Evolutionary conservation across 2,888 invertebrate species (phyloP).

Genomic region (Amiota mariae): DNA sequence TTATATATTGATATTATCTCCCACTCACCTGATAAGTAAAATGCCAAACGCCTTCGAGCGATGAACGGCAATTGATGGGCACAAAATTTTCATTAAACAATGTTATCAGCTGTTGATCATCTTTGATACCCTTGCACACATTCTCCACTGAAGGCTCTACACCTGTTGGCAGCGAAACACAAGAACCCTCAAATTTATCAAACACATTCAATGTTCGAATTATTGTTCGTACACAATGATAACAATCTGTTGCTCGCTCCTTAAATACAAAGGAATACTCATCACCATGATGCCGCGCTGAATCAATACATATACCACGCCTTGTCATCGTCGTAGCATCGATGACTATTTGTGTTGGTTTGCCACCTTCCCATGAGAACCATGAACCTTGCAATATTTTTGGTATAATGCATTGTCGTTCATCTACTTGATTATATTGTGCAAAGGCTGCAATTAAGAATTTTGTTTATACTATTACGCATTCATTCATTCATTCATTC

Average conservation of each 20-base stretch:
- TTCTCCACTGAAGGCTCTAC: slow-evolving; percentile 83
- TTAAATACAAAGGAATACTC: slow-evolving; percentile 91
- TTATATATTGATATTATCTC: too few relatives aligned
- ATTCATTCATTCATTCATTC: slow-evolving; percentile 24
- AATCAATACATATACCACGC: slow-evolving; percentile 82
- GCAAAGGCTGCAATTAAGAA: slow-evolving; percentile 43
- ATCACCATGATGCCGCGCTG: slow-evolving; percentile 81
- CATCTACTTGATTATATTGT: slow-evolving; percentile 57
- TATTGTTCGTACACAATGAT: slow-evolving; percentile 87
- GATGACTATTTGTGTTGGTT: slow-evolving; percentile 86
- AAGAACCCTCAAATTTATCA: slow-evolving; percentile 90
- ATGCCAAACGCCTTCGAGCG: slow-evolving; percentile 96
- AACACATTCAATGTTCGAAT: slow-evolving; percentile 91
- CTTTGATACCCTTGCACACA: slow-evolving; percentile 83
- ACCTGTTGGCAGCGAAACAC: slow-evolving; percentile 80
- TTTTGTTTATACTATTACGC: neutral
- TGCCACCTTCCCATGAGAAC: slow-evolving; percentile 92
- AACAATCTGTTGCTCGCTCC: slow-evolving; percentile 78
- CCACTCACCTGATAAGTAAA: slow-evolving; percentile 87
- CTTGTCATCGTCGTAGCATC: slow-evolving; percentile 86
- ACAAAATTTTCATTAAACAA: slow-evolving; percentile 92
- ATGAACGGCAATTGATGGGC: slow-evolving; percentile 92
- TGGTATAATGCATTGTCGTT: slow-evolving; percentile 81
- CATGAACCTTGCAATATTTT: slow-evolving; percentile 87
- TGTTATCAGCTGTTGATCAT: slow-evolving; percentile 87